Base-by-base conservation (phyloP, 2,797 vertebrate genomes). In the Bovichtus diacanthus region DNA sequence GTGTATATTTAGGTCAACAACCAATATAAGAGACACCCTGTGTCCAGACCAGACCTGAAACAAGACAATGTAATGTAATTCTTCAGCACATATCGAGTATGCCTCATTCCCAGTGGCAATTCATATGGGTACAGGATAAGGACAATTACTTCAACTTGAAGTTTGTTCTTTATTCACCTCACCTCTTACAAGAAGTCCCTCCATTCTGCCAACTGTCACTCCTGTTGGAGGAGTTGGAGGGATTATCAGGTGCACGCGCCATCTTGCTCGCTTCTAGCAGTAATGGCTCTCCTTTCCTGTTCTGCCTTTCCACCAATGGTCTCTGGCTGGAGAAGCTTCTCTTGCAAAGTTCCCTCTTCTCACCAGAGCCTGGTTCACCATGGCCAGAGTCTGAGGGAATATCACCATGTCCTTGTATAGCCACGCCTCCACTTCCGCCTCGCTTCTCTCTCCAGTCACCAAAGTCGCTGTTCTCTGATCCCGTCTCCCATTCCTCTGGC, bases 311-410 rank as follows among this genome's bases (percentile, higher is more conserved):
- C 2, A 96, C 96, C 50, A 99, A 81, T 0, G 98, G 98, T 36
- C 98, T 96, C 83, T 99, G 98, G 82, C 98, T 98, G 3, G 98
- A 99, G 91, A 99, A 99, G 88, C 98, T 99, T 81, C 98, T 94
- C 87, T 99, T 99, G 6, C 98, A 96, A 49, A 98, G 89, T 64
- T 99, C 98, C 85, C 97, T 96, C 94, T 98, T 99, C 90, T 99
- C 98, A 2, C 94, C 94, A 38, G 94, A 51, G 71, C 92, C 78
- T 1, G 92, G 91, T 4, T 95, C 95, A 0, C 94, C 51, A 0
- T 96, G 95, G 59, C 95, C 90, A 0, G 93, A 76, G 0, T 99
- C 97, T 0, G 92, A 93, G 6, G 94, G 95, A 9, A 88, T 15
- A 9, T 97, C 96, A 0, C 90, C 95, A 0, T 90, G 81, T 0